Conservation (phyloP, 2,797 vertebrate genomes). For the Rhabdophis nuchalis region DNA sequence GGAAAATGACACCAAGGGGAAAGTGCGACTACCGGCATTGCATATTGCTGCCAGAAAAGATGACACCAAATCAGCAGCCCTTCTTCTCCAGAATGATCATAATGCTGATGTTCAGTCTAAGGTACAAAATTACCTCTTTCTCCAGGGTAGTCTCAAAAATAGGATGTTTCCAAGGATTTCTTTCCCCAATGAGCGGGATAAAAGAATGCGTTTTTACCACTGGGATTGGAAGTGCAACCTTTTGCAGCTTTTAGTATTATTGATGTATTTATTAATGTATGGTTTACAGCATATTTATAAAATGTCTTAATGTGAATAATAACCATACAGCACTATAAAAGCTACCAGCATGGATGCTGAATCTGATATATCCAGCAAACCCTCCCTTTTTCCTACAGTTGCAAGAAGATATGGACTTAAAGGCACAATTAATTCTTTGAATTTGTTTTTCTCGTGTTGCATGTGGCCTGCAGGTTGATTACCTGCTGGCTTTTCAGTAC, state of each 20-base stretch:
- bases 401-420: not conserved
- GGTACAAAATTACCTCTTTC: slow-evolving; percentile 66
- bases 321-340: not conserved
- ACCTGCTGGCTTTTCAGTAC: not conserved
- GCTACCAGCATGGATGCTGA: not conserved
- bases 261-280: not conserved
- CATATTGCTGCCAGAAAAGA: slow-evolving; percentile 97
- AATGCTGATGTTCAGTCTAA: slow-evolving; percentile 98
- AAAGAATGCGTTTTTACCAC: not conserved
- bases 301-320: not conserved
- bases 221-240: not conserved
- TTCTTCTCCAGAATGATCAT: slow-evolving; percentile 96
- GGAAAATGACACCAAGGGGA: slow-evolving; percentile 98
- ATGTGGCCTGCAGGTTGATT: too few relatives aligned
- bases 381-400: not conserved
- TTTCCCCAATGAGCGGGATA: not conserved
- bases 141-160: not conserved
- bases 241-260: not conserved
- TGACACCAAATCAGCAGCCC: slow-evolving; percentile 94
- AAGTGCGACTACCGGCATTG: slow-evolving; percentile 91
- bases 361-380: not conserved
- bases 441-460: not conserved
- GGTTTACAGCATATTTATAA: not conserved
- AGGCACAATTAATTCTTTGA: not conserved
- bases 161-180: not conserved